A percentile compares a stretch with the other conserved stretches of the same genome.
phyloP scores from a whole-genome alignment of 2,888 invertebrate species.

The Carpatolechia fugitivella region DNA sequence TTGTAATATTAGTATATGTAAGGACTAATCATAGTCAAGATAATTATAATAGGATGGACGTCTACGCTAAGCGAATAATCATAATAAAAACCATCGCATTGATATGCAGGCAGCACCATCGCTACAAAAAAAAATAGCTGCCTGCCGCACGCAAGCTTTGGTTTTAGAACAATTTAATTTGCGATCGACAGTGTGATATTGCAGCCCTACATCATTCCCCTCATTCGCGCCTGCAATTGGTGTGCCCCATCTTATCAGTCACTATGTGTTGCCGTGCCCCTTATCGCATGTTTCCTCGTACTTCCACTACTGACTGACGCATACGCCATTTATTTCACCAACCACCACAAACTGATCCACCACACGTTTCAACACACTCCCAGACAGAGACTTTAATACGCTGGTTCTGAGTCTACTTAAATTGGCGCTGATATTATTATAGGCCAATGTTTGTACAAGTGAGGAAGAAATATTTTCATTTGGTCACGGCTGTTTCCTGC shows the following conservation, averaged over 20 bases:
- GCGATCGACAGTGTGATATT: no score
- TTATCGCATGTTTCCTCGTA: constrained; percentile 49
- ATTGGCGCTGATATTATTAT: constrained; percentile 25
- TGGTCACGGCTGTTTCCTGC: constrained; percentile 40
- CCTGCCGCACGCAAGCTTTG: no score
- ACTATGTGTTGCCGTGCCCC: constrained; percentile 34
- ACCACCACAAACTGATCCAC: constrained; percentile 26
- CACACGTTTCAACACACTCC: constrained; percentile 14
- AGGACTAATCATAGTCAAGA: no score
- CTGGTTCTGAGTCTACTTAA: constrained; percentile 12
- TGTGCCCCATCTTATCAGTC: constrained; percentile 52
- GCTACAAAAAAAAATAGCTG: no score
- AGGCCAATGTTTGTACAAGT: constrained; percentile 49
- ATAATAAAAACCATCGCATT: no score
- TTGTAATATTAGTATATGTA: no score
- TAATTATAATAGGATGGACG: no score
- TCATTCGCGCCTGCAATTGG: constrained; percentile 48
- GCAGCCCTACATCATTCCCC: constrained; percentile 29
- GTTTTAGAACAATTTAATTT: no score
- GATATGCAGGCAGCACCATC: no score
- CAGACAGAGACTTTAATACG: not conserved
- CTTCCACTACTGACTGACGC: constrained; percentile 39
- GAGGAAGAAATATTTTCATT: constrained; percentile 60
- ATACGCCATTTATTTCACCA: constrained; percentile 21
- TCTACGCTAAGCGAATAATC: no score